Conservation (phyloP, 2,113 vertebrate species). For the Salminus brasiliensis region DNA sequence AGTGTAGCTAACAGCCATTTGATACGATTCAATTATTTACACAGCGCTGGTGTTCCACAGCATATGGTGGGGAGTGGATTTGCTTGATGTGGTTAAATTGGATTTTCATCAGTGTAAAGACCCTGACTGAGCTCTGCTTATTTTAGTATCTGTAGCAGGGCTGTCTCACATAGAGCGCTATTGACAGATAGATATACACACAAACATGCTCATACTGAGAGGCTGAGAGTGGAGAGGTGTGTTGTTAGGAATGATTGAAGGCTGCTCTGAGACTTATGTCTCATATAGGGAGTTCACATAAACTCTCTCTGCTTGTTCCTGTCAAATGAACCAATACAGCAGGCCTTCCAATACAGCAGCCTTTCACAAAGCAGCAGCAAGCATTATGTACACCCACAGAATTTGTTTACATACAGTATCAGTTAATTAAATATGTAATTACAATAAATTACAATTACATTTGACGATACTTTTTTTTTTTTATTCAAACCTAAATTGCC, state of each 20-base stretch:
- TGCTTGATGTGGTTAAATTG: constrained; percentile 42
- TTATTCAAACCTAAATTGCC: too few relatives aligned
- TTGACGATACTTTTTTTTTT: too few relatives aligned
- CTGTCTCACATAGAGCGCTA: constrained; percentile 18
- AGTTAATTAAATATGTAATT: too few relatives aligned
- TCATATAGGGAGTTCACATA: too few relatives aligned
- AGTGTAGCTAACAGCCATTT: constrained; percentile 60
- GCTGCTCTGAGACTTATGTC: not conserved
- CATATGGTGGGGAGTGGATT: constrained; percentile 46
- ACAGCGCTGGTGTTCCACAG: constrained; percentile 43
- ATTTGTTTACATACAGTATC: not conserved
- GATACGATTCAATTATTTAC: constrained; percentile 65
- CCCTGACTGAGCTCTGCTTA: constrained; percentile 23
- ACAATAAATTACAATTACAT: too few relatives aligned
- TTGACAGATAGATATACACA: constrained; percentile 25
- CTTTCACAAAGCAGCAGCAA: not conserved
- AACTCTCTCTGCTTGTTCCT: not conserved
- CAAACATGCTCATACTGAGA: not conserved
- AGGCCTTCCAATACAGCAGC: not conserved
- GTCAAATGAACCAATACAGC: not conserved
- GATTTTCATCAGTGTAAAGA: constrained; percentile 40
- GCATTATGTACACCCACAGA: not conserved
- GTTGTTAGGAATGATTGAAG: not conserved
- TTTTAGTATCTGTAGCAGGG: constrained; percentile 14
- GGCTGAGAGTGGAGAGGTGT: not conserved